Base-by-base conservation (phyloP, 2,888 invertebrate genomes). In the Alcis repandata region DNA sequence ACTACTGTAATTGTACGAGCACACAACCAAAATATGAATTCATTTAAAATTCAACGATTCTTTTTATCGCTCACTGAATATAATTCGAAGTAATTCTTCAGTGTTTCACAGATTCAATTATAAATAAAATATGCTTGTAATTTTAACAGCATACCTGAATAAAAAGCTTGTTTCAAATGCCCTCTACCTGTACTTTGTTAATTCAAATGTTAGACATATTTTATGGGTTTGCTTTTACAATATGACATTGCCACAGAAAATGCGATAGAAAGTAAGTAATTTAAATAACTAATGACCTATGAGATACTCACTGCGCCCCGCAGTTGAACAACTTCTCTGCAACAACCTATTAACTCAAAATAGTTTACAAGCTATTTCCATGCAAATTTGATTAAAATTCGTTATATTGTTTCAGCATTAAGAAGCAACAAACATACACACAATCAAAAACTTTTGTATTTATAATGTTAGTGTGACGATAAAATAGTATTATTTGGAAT, bases 171-270 rank as follows among this genome's bases (percentile, higher is more conserved):
- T 59, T 43, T 48, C 15, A 17, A 40, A 49, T 43, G 56, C 36
- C 36, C 43, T 43, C 27, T 32, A 43, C 20, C 43, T 49, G 56
- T 56, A 43, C 43, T 43, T 56, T 20, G 61, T 56, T 51, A 62
- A 56, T 56, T 56, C 41, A 49, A 36, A 56, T 51, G 51, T 20
- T 56, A 56, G 32, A 62, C 13, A 51, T 54, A n/a, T 49, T 48
- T 53, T 53, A 62, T 62, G 41, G 15, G 11, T 49, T 49, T 17
- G 49, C 33, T 40, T 49, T n/a, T 41, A 33, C 3, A 20, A 49
- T 48, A 56, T 11, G 56, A 62, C 49, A 33, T 9, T 17, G 61
- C 9, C 22, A 53, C 40, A 60, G 46, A 38, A 19, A 60, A 60
- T 1, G 4, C 11, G 8, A 15, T n/a, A 1, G 9, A 32, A 13